A percentile compares a stretch with the other conserved stretches of the same genome.
Evolutionary conservation across 1,140 invertebrate genomes (phyloP).

Genomic region (Atopsyche davidsoni): DNA sequence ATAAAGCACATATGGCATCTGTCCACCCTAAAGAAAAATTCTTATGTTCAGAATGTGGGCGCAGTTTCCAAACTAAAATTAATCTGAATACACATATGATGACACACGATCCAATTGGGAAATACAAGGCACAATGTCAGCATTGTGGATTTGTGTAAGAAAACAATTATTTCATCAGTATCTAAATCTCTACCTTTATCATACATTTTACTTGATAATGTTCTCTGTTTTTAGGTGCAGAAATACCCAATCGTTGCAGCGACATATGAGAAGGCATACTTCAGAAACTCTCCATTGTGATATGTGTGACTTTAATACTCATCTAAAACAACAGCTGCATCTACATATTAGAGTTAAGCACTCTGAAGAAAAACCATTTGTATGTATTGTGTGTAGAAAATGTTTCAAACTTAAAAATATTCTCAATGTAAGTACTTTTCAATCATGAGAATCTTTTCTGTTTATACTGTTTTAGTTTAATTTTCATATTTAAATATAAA

Average conservation of each 20-base stretch:
- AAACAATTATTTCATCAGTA: neutral
- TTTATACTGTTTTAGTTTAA: neutral
- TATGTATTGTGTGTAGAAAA: conserved; percentile 2
- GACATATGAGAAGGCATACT: conserved; percentile 1
- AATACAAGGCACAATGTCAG: conserved; percentile 18
- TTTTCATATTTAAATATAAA: neutral
- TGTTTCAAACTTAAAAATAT: neutral
- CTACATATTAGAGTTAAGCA: conserved; percentile 3
- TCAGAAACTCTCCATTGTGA: neutral
- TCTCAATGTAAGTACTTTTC: conserved; percentile 2
- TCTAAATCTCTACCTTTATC: too few species aligned
- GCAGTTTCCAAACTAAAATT: conserved; percentile 15
- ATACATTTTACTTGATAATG: neutral
- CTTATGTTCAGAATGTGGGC: conserved; percentile 23
- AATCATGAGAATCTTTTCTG: neutral
- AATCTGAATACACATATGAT: conserved; percentile 16
- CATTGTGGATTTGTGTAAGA: conserved; percentile 18
- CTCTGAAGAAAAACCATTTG: neutral
- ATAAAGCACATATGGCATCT: conserved; percentile 8
- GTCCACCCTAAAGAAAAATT: conserved; percentile 8
- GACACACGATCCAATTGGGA: conserved; percentile 15
- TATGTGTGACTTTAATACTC: neutral
- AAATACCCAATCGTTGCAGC: neutral
- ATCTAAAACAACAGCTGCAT: neutral
- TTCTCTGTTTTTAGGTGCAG: conserved; percentile 5